Conservation (phyloP, 2,888 invertebrate species). For the Tipula confusa region DNA sequence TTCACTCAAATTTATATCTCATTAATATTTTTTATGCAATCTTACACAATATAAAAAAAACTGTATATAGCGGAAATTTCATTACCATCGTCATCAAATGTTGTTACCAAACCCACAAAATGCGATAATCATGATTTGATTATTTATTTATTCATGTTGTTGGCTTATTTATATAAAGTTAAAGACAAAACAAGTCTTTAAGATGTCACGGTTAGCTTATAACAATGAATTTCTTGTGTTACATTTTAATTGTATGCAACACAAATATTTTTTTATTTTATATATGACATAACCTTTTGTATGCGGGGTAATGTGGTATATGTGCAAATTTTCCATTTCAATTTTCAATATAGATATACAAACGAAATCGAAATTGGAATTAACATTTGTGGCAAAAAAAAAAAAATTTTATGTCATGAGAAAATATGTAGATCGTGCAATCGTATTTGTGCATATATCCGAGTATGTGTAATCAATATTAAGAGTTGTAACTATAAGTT, state of each 20-base stretch:
- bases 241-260: slow-evolving; percentile 1
- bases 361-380: background rate
- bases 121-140: slow-evolving; percentile 1
- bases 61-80: background rate
- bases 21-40: too few species aligned
- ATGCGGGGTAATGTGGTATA: background rate
- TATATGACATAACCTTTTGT: background rate
- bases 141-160: slow-evolving; percentile 21
- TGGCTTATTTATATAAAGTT: background rate
- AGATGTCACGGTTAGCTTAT: slow-evolving; percentile 4
- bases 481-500: background rate
- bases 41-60: background rate
- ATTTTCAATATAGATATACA: background rate
- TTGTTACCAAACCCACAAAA: background rate
- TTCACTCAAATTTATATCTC: background rate
- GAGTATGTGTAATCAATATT: background rate
- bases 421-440: background rate
- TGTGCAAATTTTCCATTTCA: background rate
- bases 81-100: background rate
- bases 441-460: background rate
- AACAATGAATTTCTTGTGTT: background rate
- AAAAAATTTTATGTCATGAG: background rate
- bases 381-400: background rate
- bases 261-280: background rate
- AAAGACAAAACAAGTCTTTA: background rate